Evolutionary conservation across 1,140 invertebrate species (phyloP), one percentile per base, ranked within the genome.

Genomic region (Nasonia longicornis): DNA sequence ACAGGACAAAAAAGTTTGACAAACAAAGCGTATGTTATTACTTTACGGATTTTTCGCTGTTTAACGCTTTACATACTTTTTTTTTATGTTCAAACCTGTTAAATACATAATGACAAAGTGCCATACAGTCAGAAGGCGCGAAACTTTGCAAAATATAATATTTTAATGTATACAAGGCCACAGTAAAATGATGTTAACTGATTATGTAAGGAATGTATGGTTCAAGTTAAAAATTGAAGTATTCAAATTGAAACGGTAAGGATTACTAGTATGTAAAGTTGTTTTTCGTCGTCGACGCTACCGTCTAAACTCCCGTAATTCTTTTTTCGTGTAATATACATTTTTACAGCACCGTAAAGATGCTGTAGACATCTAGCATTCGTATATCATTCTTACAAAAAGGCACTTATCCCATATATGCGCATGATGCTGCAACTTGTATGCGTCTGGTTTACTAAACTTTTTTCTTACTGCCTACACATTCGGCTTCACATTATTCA

Each of bases 361-460:
- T 67, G 77, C 67, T 12, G 22, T 14, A 77, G 77, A 71, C 29
- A 77, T 80, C 63, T 76, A 75, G 66, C 71, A 83, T 66, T 80
- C 73, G 38, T 83, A 79, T 74, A 74, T 81, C 72, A 83, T 79
- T 84, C 76, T 81, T 85, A 84, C 75, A 85, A 83, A 82, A 85
- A 85, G 84, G 85, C 85, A 85, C 85, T 85, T 85, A 81, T 81
- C 80, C 82, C 81, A 84, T 83, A 52, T 80, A 79, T 79, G 38
- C 66, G 79, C 80, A 84, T 80, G 48, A 45, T 66, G 63, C 26
- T 48, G 29, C 58, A 72, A 76, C 22, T 64, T 64, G 42, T 73
- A 66, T 84, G 58, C 16, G 52, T 81, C 45, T 72, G 42, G 38
- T 72, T 82, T 81, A 14, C 31, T 81, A 12, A 78, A 79, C 16